Percentiles rank a stretch among this genome's conserved stretches.
These are phyloP conservation scores for Epinephelus malabaricus DNA, from an alignment of 2,797 vertebrate genomes.

Conservation along the genomic window DNA sequence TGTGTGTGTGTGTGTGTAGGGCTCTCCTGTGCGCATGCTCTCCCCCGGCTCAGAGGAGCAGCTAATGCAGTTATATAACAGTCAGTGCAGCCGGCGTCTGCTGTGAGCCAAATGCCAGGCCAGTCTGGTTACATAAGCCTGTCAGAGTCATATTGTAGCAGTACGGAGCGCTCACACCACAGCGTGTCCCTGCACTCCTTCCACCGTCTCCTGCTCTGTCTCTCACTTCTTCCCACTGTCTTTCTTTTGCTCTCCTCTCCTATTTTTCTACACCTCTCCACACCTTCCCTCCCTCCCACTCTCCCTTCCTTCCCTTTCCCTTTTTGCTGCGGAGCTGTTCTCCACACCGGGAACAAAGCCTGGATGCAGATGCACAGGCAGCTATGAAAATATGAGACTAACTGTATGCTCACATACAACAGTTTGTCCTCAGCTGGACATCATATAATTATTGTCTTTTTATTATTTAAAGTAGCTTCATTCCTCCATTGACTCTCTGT, in stretches of 20 bases:
- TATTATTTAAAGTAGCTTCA: not conserved
- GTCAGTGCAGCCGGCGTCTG: constrained; percentile 84
- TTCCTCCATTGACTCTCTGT: not conserved
- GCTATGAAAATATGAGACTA: constrained; percentile 40
- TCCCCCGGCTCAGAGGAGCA: constrained; percentile 78
- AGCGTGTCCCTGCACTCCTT: constrained; percentile 71
- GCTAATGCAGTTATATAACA: constrained; percentile 89
- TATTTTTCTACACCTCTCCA: constrained; percentile 26
- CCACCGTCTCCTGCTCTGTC: constrained; percentile 67
- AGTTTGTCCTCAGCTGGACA: constrained; percentile 6
- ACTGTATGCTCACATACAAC: constrained; percentile 4
- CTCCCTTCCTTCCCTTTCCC: constrained; percentile 24
- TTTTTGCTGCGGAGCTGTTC: constrained; percentile 46
- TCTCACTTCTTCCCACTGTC: constrained; percentile 71
- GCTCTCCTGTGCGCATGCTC: constrained; percentile 78
- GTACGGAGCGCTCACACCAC: constrained; percentile 76
- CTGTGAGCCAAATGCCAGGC: constrained; percentile 86
- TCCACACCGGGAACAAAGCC: constrained; percentile 66
- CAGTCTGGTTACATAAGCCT: constrained; percentile 86
- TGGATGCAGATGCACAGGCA: constrained; percentile 60
- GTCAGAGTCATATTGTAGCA: constrained; percentile 86
- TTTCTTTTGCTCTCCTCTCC: constrained; percentile 31
- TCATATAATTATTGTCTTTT: not conserved
- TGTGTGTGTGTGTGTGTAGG: not conserved
- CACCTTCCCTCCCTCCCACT: constrained; percentile 18